A percentile compares a stretch with the other conserved stretches of the same genome.
phyloP scores from a whole-genome alignment of 23 tunicate species.

The Ciona savignyi region DNA sequence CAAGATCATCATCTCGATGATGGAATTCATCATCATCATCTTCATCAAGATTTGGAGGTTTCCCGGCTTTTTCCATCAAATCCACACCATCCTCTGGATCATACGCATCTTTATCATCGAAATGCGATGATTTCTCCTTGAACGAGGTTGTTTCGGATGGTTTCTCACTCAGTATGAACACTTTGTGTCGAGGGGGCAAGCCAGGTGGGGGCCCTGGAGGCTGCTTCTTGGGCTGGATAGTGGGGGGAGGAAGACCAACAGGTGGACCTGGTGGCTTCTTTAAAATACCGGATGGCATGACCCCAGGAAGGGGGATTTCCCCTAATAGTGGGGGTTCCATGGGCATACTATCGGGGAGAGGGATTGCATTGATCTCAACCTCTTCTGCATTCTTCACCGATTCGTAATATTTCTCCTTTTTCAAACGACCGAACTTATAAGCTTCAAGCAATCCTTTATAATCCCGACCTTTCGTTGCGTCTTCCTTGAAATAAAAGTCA shows the following conservation, averaged over 20 bases:
- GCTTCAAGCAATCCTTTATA: slow-evolving; percentile 45
- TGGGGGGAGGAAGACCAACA: slow-evolving; percentile 32
- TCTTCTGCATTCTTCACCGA: slow-evolving; percentile 86
- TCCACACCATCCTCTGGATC: slow-evolving; percentile 63
- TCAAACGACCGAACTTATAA: slow-evolving; percentile 46
- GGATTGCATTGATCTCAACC: slow-evolving; percentile 74
- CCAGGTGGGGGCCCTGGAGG: slow-evolving; percentile 87
- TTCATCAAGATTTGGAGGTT: slow-evolving; percentile 25
- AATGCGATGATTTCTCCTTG: background rate
- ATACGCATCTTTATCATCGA: slow-evolving; percentile 41
- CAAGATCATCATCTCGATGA: slow-evolving; percentile 65
- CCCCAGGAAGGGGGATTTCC: slow-evolving; percentile 92
- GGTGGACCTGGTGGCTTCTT: slow-evolving; percentile 70
- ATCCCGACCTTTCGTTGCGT: slow-evolving; percentile 53
- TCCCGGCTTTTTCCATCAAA: slow-evolving; percentile 7
- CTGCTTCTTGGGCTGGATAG: slow-evolving; percentile 3
- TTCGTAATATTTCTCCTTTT: slow-evolving; percentile 82
- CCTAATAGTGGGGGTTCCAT: slow-evolving; percentile 59
- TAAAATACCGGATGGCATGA: slow-evolving; percentile 69
- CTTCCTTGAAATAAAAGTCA: slow-evolving; percentile 79
- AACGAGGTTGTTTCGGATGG: background rate
- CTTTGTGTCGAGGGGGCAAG: slow-evolving; percentile 85
- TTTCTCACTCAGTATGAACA: slow-evolving; percentile 1
- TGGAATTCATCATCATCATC: slow-evolving; percentile 54
- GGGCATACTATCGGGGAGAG: slow-evolving; percentile 81